Base-by-base conservation (phyloP, 2,888 invertebrate species). In the Bellardia bayeri region DNA sequence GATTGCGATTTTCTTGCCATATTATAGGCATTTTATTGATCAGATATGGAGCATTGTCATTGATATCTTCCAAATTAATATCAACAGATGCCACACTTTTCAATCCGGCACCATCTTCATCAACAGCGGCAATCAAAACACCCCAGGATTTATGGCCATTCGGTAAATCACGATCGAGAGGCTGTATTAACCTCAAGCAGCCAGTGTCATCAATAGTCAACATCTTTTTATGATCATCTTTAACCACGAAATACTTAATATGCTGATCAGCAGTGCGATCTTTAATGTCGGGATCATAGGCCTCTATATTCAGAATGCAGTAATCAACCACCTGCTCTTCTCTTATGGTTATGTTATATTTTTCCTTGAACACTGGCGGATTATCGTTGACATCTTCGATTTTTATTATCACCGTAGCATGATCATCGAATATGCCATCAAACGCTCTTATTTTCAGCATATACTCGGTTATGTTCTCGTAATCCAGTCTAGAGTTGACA, bases 351-450 rank as follows among this genome's bases (percentile, higher is more conserved):
- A 96, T 96, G 76, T 96, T 96, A 90, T 96, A 96, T 72, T 96
- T 95, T 74, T 96, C 96, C 69, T 95, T 93, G 91, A 99, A 99
- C 1, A 96, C 95, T 0, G 99, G 99, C 0, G 96, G 96, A 93
- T 98, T 98, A 92, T 99, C 99, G 92, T 99, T 99, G 66, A 98
- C 96, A 93, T 99, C 97, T 90, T 96, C 96, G 76, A 98, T 97
- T 90, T 96, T 96, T 71, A 99, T 98, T 72, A 96, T 95, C 0
- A 99, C 98, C 90, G 95, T 96, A 0, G 98, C 97, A 81, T 96
- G 96, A 91, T 98, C 98, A 89, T 97, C 96, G 92, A 95, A 97
- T 72, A 96, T 95, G 2, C 98, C 98, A 92, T 98, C 98, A 88
- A 96, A 97, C 0, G 98, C 98, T 87, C 96, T 95, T 2, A 98